Base-by-base conservation (phyloP, 2,797 vertebrate genomes). In the Pelodytes ibericus region DNA sequence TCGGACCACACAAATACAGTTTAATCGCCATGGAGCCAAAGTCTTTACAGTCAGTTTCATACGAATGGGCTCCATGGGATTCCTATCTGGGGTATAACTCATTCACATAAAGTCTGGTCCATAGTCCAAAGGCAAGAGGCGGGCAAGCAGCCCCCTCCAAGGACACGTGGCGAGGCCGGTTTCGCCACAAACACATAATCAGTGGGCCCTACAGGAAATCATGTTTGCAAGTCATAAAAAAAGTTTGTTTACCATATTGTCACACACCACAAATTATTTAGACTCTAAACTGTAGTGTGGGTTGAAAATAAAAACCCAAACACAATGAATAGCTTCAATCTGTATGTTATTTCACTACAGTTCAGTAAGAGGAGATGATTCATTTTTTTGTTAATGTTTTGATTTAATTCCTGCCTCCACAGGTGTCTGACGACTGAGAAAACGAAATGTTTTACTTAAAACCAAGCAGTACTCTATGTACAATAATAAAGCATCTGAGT, bases 371-470 rank as follows among this genome's bases (percentile, higher is more conserved):
- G 57, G 25, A 62, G 10, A 57, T 75, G 57, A 65, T 24, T 74
- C 31, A 64, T 64, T n/a, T 60, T 70, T 59, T 70, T 41, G 57
- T 53, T 56, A 72, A 78, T 78, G 59, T 68, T 78, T 72, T 61
- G 33, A 58, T 69, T 68, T n/a, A 57, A 39, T 67, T 63, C 71
- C 71, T 30, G 57, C 58, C 71, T 79, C 77, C 58, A 67, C 77
- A 74, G 71, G 77, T 68, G 71, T 49, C 47, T 57, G 57, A 58
- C 63, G 66, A 76, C 74, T 63, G 58, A 63, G 70, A 72, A 78
- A 78, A 63, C n/a, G 3, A 25, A 73, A 79, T 69, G 64, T 73
- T 79, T 68, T 79, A 63, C 63, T 79, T 73, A 47, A 71, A 61
- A 62, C 44, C 41, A 60, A 73, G 30, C 70, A 73, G 77, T 61